Base-by-base conservation (phyloP, 2,113 vertebrate species). In the Neogale vison region DNA sequence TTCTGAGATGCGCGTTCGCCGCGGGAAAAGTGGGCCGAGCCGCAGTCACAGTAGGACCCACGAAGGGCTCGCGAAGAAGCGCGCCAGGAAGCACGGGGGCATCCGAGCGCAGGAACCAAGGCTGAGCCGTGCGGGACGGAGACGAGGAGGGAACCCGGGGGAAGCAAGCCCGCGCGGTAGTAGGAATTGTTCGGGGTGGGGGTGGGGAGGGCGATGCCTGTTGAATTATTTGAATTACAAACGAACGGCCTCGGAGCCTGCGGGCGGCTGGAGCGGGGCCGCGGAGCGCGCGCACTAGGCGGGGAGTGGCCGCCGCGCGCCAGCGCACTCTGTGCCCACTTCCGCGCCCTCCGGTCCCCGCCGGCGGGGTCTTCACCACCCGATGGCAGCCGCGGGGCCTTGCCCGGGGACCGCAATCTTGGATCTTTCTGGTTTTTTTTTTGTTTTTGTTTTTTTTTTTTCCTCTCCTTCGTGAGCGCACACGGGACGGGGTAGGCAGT, bases 1-100 rank as follows among this genome's bases (percentile, higher is more conserved):
- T 29, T 39, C n/a, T 0, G 34, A 14, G 34, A 24, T 36, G 3
- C 50, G 34, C 10, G 13, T 29, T 26, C 7, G 3, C 21, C 4
- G 7, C 55, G 0, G 21, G 36, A 26, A 36, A 26, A 10, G 23
- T 26, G 80, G 13, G 52, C 36, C 80, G 23, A 6, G 21, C 36
- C 13, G n/a, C 52, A 4, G 80, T 26, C 80, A 4, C 23, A 39
- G 55, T 31, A 24, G 14, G 34, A 57, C 21, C 34, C 50, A 23
- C 29, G 20, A 36, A 36, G 5, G 20, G 21, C 31, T 17, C 14
- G 14, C 55, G 13, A n/a, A 4, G n/a, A 29, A 59, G 80, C 18
- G n/a, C 7, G 17, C 55, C 14, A 3, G 36, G 80, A 9, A 2
- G 52, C 55, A 59, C 24, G 13, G 36, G 7, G 8, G n/a, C n/a